phyloP scores from a whole-genome alignment of 2,113 vertebrate genomes.

The Mirza zaza region DNA sequence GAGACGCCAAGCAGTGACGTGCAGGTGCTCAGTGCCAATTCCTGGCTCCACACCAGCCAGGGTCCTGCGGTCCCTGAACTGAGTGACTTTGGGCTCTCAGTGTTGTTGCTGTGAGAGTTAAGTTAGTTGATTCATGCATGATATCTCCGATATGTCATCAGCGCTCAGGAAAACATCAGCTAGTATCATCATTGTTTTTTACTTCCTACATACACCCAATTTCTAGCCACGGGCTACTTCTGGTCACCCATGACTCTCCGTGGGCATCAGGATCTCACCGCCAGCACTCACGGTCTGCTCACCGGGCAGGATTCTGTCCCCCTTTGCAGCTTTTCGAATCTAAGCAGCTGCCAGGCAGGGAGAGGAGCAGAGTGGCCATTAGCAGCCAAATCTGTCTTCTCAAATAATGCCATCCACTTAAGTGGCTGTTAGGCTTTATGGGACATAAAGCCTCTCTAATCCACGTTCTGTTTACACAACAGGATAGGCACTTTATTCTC shows the following conservation, averaged over 20 bases:
- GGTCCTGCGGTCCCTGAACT: slow-evolving; percentile 89
- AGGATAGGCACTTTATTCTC: slow-evolving; percentile 32
- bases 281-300: neutral
- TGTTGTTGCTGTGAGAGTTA: neutral
- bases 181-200: accelerated
- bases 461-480: slow-evolving; percentile 47
- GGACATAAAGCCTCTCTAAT: slow-evolving; percentile 43
- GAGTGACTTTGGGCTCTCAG: slow-evolving; percentile 84
- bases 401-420: neutral
- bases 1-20: neutral
- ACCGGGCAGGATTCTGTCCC: neutral
- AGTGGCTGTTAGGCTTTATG: slow-evolving; percentile 13
- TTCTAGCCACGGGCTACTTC: neutral
- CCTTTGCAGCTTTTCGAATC: accelerated
- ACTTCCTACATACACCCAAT: accelerated
- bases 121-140: neutral
- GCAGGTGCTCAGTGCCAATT: slow-evolving; percentile 83
- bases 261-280: accelerated
- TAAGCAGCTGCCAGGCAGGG: neutral
- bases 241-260: neutral
- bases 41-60: slow-evolving; percentile 90
- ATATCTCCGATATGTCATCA: neutral
- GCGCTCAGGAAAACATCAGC: neutral
- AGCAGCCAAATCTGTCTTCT: neutral
- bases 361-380: neutral